Conservation (phyloP, 2,113 vertebrate genomes). For the Orycteropus afer region DNA sequence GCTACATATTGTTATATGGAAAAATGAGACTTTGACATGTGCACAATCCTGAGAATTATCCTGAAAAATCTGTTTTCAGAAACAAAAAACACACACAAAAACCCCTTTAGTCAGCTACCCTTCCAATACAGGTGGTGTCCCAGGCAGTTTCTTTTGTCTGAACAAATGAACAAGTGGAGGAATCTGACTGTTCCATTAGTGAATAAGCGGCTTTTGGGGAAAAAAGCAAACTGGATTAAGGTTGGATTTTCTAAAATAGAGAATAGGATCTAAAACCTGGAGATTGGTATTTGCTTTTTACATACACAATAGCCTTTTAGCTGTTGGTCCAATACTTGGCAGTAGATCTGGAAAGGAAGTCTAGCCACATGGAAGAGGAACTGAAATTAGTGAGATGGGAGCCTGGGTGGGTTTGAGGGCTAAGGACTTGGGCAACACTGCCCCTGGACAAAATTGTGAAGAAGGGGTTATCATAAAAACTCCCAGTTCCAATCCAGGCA, state of each 20-base stretch:
- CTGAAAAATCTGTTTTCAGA: conserved; percentile 64
- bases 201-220: conserved; percentile 73
- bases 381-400: not conserved
- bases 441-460: not conserved
- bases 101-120: conserved; percentile 34
- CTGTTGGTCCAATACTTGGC: conserved; percentile 22
- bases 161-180: conserved; percentile 61
- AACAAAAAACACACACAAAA: conserved; percentile 35
- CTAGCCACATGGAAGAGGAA: not conserved
- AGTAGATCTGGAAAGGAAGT: conserved; percentile 41
- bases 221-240: conserved; percentile 82
- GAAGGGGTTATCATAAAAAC: not conserved
- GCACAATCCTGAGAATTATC: conserved; percentile 53
- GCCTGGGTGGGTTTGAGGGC: not conserved
- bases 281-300: conserved; percentile 75
- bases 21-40: conserved; percentile 55
- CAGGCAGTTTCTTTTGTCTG: conserved; percentile 48
- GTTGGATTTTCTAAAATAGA: conserved; percentile 78
- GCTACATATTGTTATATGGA: not conserved
- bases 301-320: conserved; percentile 64
- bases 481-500: not conserved
- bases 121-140: conserved; percentile 73
- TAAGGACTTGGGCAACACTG: not conserved
- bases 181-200: conserved; percentile 77
- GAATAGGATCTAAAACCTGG: conserved; percentile 72